Evolutionary conservation across 1,140 invertebrate genomes (phyloP).

Genomic region (Stegodyphus mimosarum): DNA sequence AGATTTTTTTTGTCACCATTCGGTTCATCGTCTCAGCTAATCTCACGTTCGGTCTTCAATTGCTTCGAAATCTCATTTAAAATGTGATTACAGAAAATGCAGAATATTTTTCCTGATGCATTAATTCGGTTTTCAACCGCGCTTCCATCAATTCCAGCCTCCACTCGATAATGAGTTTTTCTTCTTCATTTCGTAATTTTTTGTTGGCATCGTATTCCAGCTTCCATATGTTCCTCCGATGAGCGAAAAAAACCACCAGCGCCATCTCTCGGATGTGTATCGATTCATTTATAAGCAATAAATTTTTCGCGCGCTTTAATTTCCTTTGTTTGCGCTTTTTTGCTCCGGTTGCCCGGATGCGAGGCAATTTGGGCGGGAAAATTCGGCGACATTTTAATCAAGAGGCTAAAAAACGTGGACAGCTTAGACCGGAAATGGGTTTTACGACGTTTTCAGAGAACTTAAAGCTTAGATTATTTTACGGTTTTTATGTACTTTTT

Average conservation of each 20-base stretch:
- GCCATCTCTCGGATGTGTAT: constrained; percentile 57
- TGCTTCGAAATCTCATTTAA: constrained; percentile 42
- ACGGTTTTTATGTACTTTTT: neutral
- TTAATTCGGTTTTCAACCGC: constrained; percentile 43
- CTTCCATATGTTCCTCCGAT: neutral
- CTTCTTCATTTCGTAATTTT: constrained; percentile 14
- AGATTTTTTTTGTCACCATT: no score
- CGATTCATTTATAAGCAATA: constrained; percentile 60
- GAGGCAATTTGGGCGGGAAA: constrained; percentile 53
- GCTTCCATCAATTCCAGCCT: constrained; percentile 34
- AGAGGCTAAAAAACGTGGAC: constrained; percentile 41
- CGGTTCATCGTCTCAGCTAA: no score
- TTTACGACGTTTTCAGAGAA: constrained; percentile 8
- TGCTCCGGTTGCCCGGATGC: constrained; percentile 25
- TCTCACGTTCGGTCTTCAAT: neutral
- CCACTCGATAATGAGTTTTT: constrained; percentile 56
- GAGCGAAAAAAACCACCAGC: neutral
- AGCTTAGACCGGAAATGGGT: constrained; percentile 47
- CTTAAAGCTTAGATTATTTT: constrained; percentile 5
- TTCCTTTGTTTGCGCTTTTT: constrained; percentile 56
- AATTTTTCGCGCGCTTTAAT: constrained; percentile 59
- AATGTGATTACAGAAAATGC: constrained; percentile 44
- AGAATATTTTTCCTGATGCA: constrained; percentile 22
- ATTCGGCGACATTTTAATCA: constrained; percentile 59
- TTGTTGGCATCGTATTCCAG: constrained; percentile 9